Percentiles rank a stretch among this genome's conserved stretches.
Evolutionary conservation across 2,797 vertebrate genomes (phyloP).

Genomic region (Lepidocolaptes lacrymiger): DNA sequence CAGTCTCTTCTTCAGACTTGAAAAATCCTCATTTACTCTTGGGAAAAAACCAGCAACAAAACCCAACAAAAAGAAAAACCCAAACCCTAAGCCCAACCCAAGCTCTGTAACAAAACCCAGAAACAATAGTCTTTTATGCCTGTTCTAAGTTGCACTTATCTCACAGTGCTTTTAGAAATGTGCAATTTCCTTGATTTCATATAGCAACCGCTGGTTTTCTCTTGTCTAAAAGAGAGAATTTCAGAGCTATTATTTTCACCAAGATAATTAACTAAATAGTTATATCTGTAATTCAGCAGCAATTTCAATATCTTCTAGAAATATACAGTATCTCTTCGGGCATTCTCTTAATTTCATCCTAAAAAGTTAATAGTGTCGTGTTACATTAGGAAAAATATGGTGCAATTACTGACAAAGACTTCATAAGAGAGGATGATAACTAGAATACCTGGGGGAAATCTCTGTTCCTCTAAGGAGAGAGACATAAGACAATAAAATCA

Average conservation of each 20-base stretch:
- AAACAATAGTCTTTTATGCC: neutral
- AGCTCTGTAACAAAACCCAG: neutral
- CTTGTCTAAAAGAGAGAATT: neutral
- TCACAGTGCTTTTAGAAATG: neutral
- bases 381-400: conserved; percentile 42
- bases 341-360: conserved; percentile 35
- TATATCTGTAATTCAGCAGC: conserved; percentile 42
- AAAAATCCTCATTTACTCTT: neutral
- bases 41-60: neutral
- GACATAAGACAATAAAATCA: conserved; percentile 42
- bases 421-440: conserved; percentile 42
- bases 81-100: neutral
- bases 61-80: neutral
- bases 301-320: conserved; percentile 47
- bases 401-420: conserved; percentile 53
- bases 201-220: neutral
- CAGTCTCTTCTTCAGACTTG: neutral
- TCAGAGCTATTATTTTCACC: conserved; percentile 25
- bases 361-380: conserved; percentile 39
- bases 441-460: conserved; percentile 53
- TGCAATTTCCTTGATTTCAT: conserved; percentile 18
- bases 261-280: conserved; percentile 52
- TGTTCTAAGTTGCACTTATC: neutral
- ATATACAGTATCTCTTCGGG: conserved; percentile 9
- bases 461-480: conserved; percentile 21